Evolutionary conservation across 2,113 vertebrate genomes (phyloP).

Genomic region (Microtus richardsoni): DNA sequence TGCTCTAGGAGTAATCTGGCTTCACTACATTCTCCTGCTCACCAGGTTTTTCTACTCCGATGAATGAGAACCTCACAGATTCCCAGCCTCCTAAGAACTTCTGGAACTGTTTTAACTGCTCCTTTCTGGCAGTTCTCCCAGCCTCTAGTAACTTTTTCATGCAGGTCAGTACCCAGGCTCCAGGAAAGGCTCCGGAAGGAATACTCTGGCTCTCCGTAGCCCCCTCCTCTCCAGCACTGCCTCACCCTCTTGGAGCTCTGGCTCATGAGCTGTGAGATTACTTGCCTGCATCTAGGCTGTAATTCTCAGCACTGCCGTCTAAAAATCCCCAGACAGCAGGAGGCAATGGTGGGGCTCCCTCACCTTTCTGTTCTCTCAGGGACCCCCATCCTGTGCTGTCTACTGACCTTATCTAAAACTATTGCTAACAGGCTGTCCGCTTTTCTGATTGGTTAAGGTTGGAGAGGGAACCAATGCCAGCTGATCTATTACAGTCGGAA

Average conservation of each 20-base stretch:
- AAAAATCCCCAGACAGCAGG: not conserved
- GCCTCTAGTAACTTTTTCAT: not conserved
- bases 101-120: not conserved
- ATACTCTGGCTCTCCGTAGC: not conserved
- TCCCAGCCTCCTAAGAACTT: not conserved
- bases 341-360: not conserved
- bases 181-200: not conserved
- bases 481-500: not conserved
- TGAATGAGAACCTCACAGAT: not conserved
- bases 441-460: not conserved
- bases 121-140: not conserved
- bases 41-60: not conserved
- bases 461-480: not conserved
- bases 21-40: not conserved
- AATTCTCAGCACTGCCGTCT: not conserved
- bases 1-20: not conserved
- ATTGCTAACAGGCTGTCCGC: constrained; percentile 4
- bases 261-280: not conserved
- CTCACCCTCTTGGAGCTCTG: not conserved
- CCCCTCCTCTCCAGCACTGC: not conserved
- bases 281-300: not conserved
- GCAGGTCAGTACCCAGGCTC: not conserved
- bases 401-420: constrained; percentile 44
- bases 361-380: not conserved
- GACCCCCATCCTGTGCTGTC: not conserved